Percentiles rank a stretch among this genome's conserved stretches.
Evolutionary conservation across 2,797 vertebrate species (phyloP).

Genomic region (Chaunax sp.): DNA sequence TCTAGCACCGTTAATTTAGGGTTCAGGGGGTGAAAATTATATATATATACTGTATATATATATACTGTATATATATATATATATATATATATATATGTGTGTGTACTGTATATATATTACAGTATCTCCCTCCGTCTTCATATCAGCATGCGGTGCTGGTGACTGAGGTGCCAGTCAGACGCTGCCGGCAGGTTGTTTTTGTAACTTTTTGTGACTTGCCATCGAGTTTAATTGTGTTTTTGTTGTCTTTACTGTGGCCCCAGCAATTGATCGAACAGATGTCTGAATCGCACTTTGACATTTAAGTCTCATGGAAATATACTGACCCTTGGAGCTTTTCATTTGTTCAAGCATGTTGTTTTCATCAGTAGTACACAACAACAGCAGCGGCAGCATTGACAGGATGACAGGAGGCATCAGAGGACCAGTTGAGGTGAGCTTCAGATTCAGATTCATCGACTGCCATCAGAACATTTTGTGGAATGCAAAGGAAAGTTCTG

Average conservation of each 20-base stretch:
- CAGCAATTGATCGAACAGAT: conserved; percentile 70
- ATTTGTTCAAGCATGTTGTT: conserved; percentile 49
- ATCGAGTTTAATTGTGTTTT: conserved; percentile 71
- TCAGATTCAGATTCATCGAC: conserved; percentile 1
- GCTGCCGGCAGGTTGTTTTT: conserved; percentile 40
- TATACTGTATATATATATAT: no score
- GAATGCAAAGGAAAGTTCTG: conserved; percentile 2
- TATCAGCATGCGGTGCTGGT: conserved; percentile 38
- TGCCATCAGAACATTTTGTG: background rate
- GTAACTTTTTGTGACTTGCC: conserved; percentile 45
- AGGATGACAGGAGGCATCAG: conserved; percentile 39
- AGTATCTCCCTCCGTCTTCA: conserved; percentile 34
- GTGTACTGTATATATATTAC: no score
- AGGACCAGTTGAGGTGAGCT: conserved; percentile 21
- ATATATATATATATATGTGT: no score
- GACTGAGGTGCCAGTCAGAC: conserved; percentile 58
- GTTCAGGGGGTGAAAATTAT: no score
- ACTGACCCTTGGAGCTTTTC: conserved; percentile 40
- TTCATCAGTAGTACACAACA: conserved; percentile 52
- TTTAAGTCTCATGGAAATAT: conserved; percentile 72
- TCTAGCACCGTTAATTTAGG: no score
- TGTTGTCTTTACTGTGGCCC: conserved; percentile 37
- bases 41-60: no score
- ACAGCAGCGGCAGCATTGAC: no score
- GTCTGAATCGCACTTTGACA: conserved; percentile 68